A percentile compares a stretch with the other conserved stretches of the same genome.
Conservation (phyloP, 2,888 invertebrate species). For the Drosophila flavopinicola region DNA sequence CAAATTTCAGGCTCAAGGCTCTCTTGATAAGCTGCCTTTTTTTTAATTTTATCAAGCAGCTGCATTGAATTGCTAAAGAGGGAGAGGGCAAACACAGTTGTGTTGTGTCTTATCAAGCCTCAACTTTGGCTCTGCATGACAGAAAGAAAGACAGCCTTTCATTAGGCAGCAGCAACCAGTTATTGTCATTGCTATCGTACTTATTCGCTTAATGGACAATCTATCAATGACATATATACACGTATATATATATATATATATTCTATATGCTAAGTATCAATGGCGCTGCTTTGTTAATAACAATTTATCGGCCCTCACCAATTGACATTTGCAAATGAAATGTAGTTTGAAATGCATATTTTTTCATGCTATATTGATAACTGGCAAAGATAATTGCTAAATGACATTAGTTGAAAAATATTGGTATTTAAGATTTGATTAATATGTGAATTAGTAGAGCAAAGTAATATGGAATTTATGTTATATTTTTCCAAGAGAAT, state of each 20-base stretch:
- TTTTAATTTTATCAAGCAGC: constrained; percentile 57
- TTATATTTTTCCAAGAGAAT: too few species aligned
- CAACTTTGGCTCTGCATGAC: constrained; percentile 67
- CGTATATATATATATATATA: not conserved
- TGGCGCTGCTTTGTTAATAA: constrained; percentile 60
- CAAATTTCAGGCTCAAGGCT: constrained; percentile 76
- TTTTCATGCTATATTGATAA: constrained; percentile 7
- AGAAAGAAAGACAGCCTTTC: constrained; percentile 68
- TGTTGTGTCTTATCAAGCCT: constrained; percentile 56
- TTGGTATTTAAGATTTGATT: constrained; percentile 3
- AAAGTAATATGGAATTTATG: too few species aligned
- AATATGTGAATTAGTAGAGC: too few species aligned
- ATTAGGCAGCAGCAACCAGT: constrained; percentile 40
- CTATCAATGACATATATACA: constrained; percentile 46
- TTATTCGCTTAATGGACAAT: constrained; percentile 40
- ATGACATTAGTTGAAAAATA: constrained; percentile 33
- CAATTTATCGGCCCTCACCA: constrained; percentile 42
- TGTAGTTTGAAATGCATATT: constrained; percentile 55
- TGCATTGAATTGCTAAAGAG: constrained; percentile 38
- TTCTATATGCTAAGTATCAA: constrained; percentile 48
- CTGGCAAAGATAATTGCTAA: constrained; percentile 21
- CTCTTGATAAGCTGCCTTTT: constrained; percentile 45
- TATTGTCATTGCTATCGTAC: constrained; percentile 27
- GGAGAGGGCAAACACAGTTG: constrained; percentile 16
- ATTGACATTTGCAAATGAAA: constrained; percentile 62